Base-by-base conservation (phyloP, 2,888 invertebrate genomes). In the Aphidoletes aphidimyza region DNA sequence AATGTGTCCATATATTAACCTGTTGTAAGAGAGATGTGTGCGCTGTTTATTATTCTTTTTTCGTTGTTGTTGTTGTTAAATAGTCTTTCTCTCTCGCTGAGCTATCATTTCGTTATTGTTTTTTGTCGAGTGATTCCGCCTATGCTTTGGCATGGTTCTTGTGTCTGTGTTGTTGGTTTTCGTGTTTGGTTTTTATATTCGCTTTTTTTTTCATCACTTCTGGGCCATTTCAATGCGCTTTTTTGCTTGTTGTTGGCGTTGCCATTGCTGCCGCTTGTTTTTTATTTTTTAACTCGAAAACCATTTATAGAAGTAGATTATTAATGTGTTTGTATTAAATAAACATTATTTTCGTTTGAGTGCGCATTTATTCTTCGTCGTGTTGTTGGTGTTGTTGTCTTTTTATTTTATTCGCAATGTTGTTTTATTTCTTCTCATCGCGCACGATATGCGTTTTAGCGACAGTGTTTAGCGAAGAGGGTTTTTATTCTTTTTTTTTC, bases 261-360 rank as follows among this genome's bases (percentile, higher is more conserved):
- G 8, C 17, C 47, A 39, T 47, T 19, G 42, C 47, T 47, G 2
- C 17, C 47, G 3, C 17, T 69, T 26, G 26, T 34, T 14, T 2
- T 30, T 69, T 69, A 14, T 1, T 69, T 26, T 22, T 54, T 22
- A 22, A 54, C 54, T 22, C 17, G 11, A 69, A 30, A 34, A 69
- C 69, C 69, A 69, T 69, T 34, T 69, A 69, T 69, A 69, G 69
- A 69, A 69, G 69, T 69, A 69, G 69, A 69, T 69, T 69, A 69
- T 69, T 69, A 69, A 69, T 69, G 69, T 69, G 26, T 69, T 69
- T 34, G 69, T 69, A 69, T 69, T 69, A 69, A 69, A 69, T 69
- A 69, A 69, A 69, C 69, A 69, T 69, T 69, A 69, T 69, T 69
- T 69, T 69, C 69, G 69, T 69, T 69, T 69, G 69, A 69, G 69